Base-by-base conservation (phyloP, 2,888 invertebrate genomes). In the Scaptomyza flava region DNA sequence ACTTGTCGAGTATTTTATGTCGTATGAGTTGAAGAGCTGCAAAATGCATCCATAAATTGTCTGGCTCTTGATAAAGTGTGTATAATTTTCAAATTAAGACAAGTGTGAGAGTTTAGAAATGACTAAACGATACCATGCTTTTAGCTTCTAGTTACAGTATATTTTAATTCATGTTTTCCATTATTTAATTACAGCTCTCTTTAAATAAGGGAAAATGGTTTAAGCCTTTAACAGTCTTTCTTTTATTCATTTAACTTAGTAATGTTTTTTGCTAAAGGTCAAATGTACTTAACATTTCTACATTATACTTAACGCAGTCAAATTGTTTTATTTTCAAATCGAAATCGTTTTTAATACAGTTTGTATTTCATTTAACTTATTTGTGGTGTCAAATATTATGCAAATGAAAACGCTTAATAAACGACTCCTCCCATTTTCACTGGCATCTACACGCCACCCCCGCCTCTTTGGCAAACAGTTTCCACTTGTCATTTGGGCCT, bases 401-500 rank as follows among this genome's bases (percentile, higher is more conserved):
- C 79, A 82, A 82, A 82, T 81, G 73, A 42, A 65, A 65, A 68
- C 23, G 73, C 50, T 58, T 76, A 66, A 68, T 67, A 64, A 59
- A 42, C 56, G 1, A 7, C 31, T 4, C 2, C 6, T 23, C 30
- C 48, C 20, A 17, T 33, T 23, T 46, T 34, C n/a, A 36, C 23
- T 7, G 1, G 30, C 36, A 5, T 2, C 47, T 45, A 34, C 42
- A 7, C 11, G 8, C 48, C 6, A 3, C 17, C 8, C 38, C 58
- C 30, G 4, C 20, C 17, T 11, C 27, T 31, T 31, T 31, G 9
- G 9, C 31, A 31, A 31, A 27, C 50, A 53, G 60, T 66, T 72
- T 47, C 69, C 81, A 77, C 78, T 81, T 82, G 83, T 79, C 83
- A 79, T 75, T 73, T 79, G 63, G 76, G 68, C 62, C 78, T 80